Evolutionary conservation across 2,797 vertebrate species (phyloP).

Genomic region (Buceros bicornis): DNA sequence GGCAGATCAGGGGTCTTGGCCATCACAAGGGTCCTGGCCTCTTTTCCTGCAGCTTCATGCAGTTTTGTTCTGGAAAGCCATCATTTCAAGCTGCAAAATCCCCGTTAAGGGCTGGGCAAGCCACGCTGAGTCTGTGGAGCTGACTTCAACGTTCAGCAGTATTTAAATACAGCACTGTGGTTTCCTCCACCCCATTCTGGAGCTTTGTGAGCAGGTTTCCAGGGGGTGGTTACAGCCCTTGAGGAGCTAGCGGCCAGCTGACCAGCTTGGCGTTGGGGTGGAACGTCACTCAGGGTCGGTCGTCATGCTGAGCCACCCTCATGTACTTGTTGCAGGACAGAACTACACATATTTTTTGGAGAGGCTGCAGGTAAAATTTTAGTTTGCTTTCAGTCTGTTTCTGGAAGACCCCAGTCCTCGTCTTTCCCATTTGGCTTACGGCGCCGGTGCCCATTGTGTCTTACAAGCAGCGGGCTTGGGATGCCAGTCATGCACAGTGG

Average conservation of each 20-base stretch:
- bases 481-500: background rate
- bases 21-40: rapidly evolving
- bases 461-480: background rate
- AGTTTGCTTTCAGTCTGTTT: background rate
- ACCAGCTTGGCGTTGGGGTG: rapidly evolving
- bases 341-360: rapidly evolving
- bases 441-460: rapidly evolving
- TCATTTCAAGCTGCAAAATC: background rate
- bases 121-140: rapidly evolving
- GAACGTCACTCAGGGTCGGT: background rate
- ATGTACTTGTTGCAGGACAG: background rate
- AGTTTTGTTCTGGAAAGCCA: background rate
- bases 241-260: background rate
- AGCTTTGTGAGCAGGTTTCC: background rate
- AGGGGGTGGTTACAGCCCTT: rapidly evolving
- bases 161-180: rapidly evolving
- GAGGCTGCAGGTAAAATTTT: background rate
- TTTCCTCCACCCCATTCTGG: rapidly evolving
- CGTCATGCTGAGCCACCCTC: background rate
- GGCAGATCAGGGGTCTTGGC: background rate
- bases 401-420: background rate
- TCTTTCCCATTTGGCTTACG: background rate
- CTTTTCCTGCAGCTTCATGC: background rate
- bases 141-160: rapidly evolving
- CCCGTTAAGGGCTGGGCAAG: rapidly evolving